Conservation (phyloP, 2,888 invertebrate genomes). For the Oxytorus armatus region DNA sequence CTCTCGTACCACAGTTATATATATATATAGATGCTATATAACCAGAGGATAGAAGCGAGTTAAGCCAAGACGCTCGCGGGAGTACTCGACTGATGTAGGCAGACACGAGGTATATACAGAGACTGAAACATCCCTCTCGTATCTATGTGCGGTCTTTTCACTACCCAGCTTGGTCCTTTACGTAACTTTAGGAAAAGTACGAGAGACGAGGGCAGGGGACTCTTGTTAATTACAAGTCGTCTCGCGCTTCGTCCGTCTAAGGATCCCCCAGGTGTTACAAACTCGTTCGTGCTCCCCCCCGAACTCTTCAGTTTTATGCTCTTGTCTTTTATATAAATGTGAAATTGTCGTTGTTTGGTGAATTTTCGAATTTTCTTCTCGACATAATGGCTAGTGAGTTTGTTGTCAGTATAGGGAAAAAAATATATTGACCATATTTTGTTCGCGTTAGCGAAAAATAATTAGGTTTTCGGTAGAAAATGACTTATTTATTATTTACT, state of each 20-base stretch:
- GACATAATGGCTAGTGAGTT: too few species aligned
- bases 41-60: slow-evolving; percentile 44
- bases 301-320: too few species aligned
- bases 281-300: too few species aligned
- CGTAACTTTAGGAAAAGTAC: neutral
- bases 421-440: too few species aligned
- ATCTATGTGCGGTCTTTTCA: slow-evolving; percentile 9
- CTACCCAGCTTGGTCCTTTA: slow-evolving; percentile 3
- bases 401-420: too few species aligned
- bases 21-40: neutral
- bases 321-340: too few species aligned
- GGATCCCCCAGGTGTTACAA: too few species aligned
- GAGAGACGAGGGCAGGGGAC: neutral
- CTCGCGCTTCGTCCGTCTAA: neutral
- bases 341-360: too few species aligned
- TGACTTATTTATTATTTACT: too few species aligned
- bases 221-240: slow-evolving; percentile 23
- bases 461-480: too few species aligned
- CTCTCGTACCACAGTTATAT: neutral
- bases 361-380: too few species aligned
- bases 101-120: slow-evolving; percentile 15
- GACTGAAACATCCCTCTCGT: slow-evolving; percentile 11
- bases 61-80: slow-evolving; percentile 62
- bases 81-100: slow-evolving; percentile 57
- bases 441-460: too few species aligned